phyloP scores from a whole-genome alignment of 2,888 invertebrate genomes.

The Carpatolechia fugitivella region DNA sequence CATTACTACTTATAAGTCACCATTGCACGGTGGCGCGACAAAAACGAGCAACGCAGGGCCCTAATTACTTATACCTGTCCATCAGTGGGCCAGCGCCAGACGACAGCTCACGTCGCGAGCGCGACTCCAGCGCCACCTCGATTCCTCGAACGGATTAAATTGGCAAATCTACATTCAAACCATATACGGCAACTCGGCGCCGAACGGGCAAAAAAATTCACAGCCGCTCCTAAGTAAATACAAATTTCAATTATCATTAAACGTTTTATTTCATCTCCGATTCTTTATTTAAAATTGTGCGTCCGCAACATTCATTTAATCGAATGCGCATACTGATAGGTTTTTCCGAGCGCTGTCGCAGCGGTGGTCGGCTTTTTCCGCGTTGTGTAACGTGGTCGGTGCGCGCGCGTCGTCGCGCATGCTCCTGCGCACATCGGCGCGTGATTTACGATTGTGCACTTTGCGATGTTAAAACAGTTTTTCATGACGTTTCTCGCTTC shows the following conservation, averaged over 20 bases:
- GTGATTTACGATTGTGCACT: constrained; percentile 67
- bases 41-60: constrained; percentile 41
- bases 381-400: constrained; percentile 59
- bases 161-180: constrained; percentile 65
- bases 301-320: constrained; percentile 59
- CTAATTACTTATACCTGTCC: constrained; percentile 51
- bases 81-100: constrained; percentile 45
- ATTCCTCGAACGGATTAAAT: constrained; percentile 67
- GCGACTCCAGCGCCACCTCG: constrained; percentile 43
- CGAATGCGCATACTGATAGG: constrained; percentile 70
- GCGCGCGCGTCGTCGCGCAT: constrained; percentile 41
- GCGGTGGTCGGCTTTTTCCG: constrained; percentile 74
- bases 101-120: constrained; percentile 30
- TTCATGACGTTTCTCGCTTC: constrained; percentile 61
- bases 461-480: constrained; percentile 64
- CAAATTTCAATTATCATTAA: constrained; percentile 76
- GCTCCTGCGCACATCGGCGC: constrained; percentile 40
- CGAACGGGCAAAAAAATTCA: constrained; percentile 53
- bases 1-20: constrained; percentile 31
- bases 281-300: constrained; percentile 60
- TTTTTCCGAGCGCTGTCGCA: constrained; percentile 58
- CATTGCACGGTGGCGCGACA: constrained; percentile 25
- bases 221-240: constrained; percentile 62
- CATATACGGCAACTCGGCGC: constrained; percentile 63
- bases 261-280: constrained; percentile 67